A percentile compares a stretch with the other conserved stretches of the same genome.
These are phyloP conservation scores for Sturnus vulgaris DNA, from an alignment of 2,113 vertebrate species.

Conservation along the genomic window DNA sequence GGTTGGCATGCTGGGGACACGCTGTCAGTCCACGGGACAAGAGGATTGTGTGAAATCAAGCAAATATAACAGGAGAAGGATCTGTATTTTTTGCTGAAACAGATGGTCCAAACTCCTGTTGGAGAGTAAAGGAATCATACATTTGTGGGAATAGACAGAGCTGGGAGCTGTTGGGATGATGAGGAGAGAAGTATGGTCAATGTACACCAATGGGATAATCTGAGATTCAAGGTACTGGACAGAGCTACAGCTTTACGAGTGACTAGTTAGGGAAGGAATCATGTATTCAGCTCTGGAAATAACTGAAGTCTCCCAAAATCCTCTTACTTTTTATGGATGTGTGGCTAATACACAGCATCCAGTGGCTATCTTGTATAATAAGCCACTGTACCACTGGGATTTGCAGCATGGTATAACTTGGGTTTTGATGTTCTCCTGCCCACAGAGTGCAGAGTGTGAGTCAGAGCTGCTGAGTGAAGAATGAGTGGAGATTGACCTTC, in stretches of 20 bases:
- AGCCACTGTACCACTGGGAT: rapidly evolving
- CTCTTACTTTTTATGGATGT: not conserved
- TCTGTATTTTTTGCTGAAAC: not conserved
- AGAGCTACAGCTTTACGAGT: not conserved
- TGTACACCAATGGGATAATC: not conserved
- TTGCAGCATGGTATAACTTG: not conserved
- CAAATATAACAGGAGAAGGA: not conserved
- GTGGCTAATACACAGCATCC: not conserved
- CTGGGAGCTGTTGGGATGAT: not conserved
- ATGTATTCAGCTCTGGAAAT: not conserved
- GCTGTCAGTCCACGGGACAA: rapidly evolving
- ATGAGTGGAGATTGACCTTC: not conserved
- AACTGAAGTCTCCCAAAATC: not conserved
- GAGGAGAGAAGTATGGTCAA: not conserved
- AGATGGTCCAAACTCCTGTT: not conserved
- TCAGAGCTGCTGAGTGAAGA: not conserved
- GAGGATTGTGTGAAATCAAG: not conserved
- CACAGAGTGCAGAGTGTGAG: rapidly evolving
- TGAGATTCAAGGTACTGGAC: not conserved
- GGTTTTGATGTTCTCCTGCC: not conserved
- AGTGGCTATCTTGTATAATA: not conserved
- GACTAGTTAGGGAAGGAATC: not conserved
- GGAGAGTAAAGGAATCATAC: not conserved
- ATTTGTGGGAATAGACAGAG: not conserved
- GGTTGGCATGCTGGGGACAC: not conserved